Evolutionary conservation across 2,888 invertebrate genomes (phyloP), one percentile per base, ranked within the genome.

Genomic region (Sericinus montela): DNA sequence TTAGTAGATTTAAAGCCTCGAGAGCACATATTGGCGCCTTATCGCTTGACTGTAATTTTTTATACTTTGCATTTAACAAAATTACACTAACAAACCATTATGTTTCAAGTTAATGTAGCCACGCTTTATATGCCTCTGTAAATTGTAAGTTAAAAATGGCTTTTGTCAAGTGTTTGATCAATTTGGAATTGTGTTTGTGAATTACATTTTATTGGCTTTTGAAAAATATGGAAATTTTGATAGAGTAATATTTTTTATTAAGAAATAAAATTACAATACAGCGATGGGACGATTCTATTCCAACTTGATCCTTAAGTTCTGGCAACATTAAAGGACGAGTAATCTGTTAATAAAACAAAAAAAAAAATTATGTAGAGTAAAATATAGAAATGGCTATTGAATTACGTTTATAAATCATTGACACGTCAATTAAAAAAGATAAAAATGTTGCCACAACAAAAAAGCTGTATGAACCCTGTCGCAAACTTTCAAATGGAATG

Each of bases 401-500:
- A 7, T 5, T 4, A 36, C 9, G 19, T 37, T 11, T n/a, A n/a
- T n/a, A n/a, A n/a, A n/a, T n/a, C n/a, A 28, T 28, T 4, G 9
- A 10, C 19, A 28, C 25, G 28, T 25, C 9, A 39, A 37, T 23
- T 19, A 5, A 40, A 29, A 15, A 15, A 15, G 6, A 1, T 2
- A 25, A 54, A 45, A 72, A 73, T 86, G 86, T 86, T 87, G 86
- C 83, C 80, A 80, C 56, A 70, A 77, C 80, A 56, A 67, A 65
- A 67, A 59, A 63, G 62, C 62, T 59, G 67, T 66, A 48, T 65
- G 73, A 72, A 66, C 62, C 73, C 76, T 79, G 80, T 69, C 62
- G 80, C 75, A 79, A 67, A 65, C 58, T 76, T 70, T 83, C 91
- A 91, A 91, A 91, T 91, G 91, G 91, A 91, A 91, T 91, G 91